A percentile compares a stretch with the other conserved stretches of the same genome.
Conservation (phyloP, 2,888 invertebrate genomes). For the Acanthopleura granulata region DNA sequence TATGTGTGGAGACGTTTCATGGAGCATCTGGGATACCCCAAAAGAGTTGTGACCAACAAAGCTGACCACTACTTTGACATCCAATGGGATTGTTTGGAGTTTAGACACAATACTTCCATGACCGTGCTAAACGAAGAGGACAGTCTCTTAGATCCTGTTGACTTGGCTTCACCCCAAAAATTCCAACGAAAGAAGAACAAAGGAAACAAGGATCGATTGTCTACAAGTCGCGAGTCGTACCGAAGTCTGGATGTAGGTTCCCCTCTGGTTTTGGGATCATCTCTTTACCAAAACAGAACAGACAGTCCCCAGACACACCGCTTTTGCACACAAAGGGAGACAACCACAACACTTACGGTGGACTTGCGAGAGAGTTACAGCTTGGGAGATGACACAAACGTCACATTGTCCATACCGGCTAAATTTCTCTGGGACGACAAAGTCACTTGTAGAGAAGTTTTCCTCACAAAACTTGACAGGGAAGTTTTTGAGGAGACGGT, state of each 20-base stretch:
- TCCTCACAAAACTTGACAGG: neutral
- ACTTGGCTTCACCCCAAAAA: neutral
- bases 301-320: neutral
- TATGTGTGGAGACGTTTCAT: constrained; percentile 8
- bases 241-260: neutral
- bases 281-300: neutral
- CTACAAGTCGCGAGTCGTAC: neutral
- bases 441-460: neutral
- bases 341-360: neutral
- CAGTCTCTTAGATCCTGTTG: neutral
- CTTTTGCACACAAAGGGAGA: neutral
- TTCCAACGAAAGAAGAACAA: neutral
- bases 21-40: neutral
- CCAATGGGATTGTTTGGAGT: neutral
- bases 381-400: neutral
- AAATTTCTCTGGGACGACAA: neutral
- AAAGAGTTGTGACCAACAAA: neutral
- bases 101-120: neutral
- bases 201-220: neutral
- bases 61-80: neutral
- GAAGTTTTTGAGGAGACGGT: neutral
- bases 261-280: neutral
- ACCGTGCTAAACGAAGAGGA: neutral
- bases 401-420: neutral
- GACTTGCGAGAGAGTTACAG: neutral